Evolutionary conservation across 2,797 vertebrate species (phyloP), one percentile per base, ranked within the genome.

Genomic region (Pangasius sanitwongsei): DNA sequence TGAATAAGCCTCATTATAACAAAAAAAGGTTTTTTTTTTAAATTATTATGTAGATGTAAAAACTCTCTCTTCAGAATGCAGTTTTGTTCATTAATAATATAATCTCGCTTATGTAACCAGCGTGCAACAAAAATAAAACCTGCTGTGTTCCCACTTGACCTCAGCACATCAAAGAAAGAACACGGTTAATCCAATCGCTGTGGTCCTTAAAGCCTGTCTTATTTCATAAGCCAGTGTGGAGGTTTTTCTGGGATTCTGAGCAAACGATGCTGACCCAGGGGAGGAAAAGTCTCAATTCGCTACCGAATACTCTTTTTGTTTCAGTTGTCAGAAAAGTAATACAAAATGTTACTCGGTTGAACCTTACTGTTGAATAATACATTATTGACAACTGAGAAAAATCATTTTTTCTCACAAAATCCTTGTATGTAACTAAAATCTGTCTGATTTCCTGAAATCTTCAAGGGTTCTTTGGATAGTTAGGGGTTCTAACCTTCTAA

Each of bases 1-100:
- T 2, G 93, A 95, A 95, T 94, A 94, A 74, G 92, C 94, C 94
- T 96, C 93, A 92, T 95, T 96, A 94, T 94, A 94, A 94, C 41
- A 61, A 75, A 61, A 75, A 82, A 81, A 3, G 6, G 20, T 16
- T 31, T 81, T 28, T 25, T 8, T 65, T 67, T 65, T 25, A 5
- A 48, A 84, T 44, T 28, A 31, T 61, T 93, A 82, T 63, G 12
- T 83, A 28, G 59, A 57, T 83, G 37, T 57, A 48, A 83, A 83
- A 63, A 23, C 87, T 90, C 93, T 92, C 94, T 93, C 90, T 72
- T 92, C 93, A 94, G 92, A 85, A 67, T 90, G 93, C 93, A 50
- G 44, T 37, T 83, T 92, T 89, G 93, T 94, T 94, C 89, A 94
- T 95, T 94, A 90, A 93, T 95, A 94, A 95, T 94, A 95, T 94